Base-by-base conservation (phyloP, 2,888 invertebrate genomes). In the Ametastegia equiseti region DNA sequence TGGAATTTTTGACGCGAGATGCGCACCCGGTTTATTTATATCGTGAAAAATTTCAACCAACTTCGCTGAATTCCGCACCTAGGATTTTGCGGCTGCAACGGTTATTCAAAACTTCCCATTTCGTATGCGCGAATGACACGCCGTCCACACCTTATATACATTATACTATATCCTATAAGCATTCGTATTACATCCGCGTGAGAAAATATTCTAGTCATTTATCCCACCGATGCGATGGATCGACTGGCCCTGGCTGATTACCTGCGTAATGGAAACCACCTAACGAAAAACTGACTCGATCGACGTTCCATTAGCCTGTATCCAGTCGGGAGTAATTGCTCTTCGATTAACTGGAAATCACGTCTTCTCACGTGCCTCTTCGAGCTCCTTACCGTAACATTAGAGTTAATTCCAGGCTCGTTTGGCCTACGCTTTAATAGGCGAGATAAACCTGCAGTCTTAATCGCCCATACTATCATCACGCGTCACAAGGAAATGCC, bases 1-100 rank as follows among this genome's bases (percentile, higher is more conserved):
- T 82, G 83, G 81, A 85, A 85, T 87, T 87, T 83, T 87, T 85
- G 85, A 83, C 86, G 81, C 82, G 79, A 19, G 54, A n/a, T n/a
- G n/a, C n/a, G n/a, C 36, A 54, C 45, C 54, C 36, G 23, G 54
- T 75, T 54, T 75, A 75, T 75, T 33, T 39, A 11, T 54, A 54
- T 75, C 54, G 33, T 75, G 19, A n/a, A 75, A 39, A 54, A 54
- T 75, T 54, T 75, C 19, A 15, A 36, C 75, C 75, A 75, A 36
- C 54, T 54, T 42, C 45, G 78, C 60, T 3, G 15, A 63, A 78
- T 78, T 78, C 78, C 63, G 7, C 30, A n/a, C 6, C 60, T 42
- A 13, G 42, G 45, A 78, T n/a, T n/a, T n/a, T 42, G 42, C 42
- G 33, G 27, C 6, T 19, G 30, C 36, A n/a, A n/a, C 36, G 19